A percentile compares a stretch with the other conserved stretches of the same genome.
Evolutionary conservation across 2,888 invertebrate species (phyloP).

Genomic region (Trissolcus brochymenae): DNA sequence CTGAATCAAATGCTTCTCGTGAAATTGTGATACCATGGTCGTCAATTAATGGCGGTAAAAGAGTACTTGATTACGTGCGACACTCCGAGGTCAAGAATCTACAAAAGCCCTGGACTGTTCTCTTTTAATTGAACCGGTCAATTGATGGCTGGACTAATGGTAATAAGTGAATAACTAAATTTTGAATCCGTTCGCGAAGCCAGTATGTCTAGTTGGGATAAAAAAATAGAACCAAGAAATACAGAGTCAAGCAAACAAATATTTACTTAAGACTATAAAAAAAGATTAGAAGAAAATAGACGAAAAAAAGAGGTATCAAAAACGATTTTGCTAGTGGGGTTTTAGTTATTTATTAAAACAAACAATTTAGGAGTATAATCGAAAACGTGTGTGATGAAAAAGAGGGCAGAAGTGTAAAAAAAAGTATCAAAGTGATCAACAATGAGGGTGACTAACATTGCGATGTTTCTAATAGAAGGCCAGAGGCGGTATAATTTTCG

Average conservation of each 20-base stretch:
- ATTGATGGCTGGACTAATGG: slow-evolving; percentile 37
- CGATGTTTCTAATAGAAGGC: slow-evolving; percentile 61
- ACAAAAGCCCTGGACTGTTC: slow-evolving; percentile 46
- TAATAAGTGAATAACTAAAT: slow-evolving; percentile 42
- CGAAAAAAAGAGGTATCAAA: too few species aligned
- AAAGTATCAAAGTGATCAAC: too few species aligned
- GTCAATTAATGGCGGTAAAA: slow-evolving; percentile 50
- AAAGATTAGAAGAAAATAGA: too few species aligned
- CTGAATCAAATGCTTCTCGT: slow-evolving; percentile 56
- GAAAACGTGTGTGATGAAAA: too few species aligned
- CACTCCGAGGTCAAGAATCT: slow-evolving; percentile 57
- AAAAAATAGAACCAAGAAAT: background rate
- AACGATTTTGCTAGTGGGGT: too few species aligned
- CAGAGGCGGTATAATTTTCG: slow-evolving; percentile 69
- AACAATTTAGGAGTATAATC: background rate
- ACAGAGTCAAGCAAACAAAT: background rate
- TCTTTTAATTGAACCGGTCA: slow-evolving; percentile 50
- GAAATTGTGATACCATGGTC: slow-evolving; percentile 57
- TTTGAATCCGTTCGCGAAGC: background rate
- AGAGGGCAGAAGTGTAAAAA: too few species aligned
- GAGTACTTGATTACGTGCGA: slow-evolving; percentile 56
- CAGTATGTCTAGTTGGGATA: background rate
- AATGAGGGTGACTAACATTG: slow-evolving; percentile 1
- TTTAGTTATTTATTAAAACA: background rate
- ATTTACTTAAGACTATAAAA: too few species aligned